Base-by-base conservation (phyloP, 2,113 vertebrate species). In the Corythornis madagascariensis region DNA sequence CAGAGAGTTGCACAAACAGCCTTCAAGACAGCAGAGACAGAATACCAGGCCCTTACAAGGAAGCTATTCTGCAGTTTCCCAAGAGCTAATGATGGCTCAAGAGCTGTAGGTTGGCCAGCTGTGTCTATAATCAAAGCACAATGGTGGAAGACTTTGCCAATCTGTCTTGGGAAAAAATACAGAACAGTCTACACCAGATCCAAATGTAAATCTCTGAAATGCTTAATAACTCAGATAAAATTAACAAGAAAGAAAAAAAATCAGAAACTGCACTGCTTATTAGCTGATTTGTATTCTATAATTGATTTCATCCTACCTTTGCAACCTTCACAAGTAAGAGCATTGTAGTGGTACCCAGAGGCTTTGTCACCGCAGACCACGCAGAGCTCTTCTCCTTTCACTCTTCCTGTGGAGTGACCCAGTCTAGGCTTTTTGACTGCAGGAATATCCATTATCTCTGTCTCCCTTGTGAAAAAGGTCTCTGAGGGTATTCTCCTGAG, bases 281-380 rank as follows among this genome's bases (percentile, higher is more conserved):
- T 55, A 63, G 55, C n/a, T 71, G 21, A 86, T 90, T 17, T 45
- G 16, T 21, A 64, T 69, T 80, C 33, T 48, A 13, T 43, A 63
- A 52, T 24, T 71, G 12, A 72, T 60, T 71, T 50, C 31, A 33
- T 33, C 97, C 92, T 98, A 99, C 99, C 99, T 99, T 99, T 99
- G 92, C 99, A 99, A 35, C 99, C 99, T 93, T 99, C 99, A 93
- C 99, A 99, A 77, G 99, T 99, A 50, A 99, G 98, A 25, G 99
- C 99, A 3, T 99, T 99, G 90, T 99, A 99, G 92, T 99, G 99
- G 89, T 99, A 99, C 48, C 99, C 99, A 29, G 99, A 99, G 6
- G 99, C 99, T 96, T 99, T 99, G 98, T 99, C 99, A 82, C 99
- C 99, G 21, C 99, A 99, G 82, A 99, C 99, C 17, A 99, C 99